A percentile compares a stretch with the other conserved stretches of the same genome.
Evolutionary conservation across 2,888 invertebrate species (phyloP).

Genomic region (Cephus spinipes): DNA sequence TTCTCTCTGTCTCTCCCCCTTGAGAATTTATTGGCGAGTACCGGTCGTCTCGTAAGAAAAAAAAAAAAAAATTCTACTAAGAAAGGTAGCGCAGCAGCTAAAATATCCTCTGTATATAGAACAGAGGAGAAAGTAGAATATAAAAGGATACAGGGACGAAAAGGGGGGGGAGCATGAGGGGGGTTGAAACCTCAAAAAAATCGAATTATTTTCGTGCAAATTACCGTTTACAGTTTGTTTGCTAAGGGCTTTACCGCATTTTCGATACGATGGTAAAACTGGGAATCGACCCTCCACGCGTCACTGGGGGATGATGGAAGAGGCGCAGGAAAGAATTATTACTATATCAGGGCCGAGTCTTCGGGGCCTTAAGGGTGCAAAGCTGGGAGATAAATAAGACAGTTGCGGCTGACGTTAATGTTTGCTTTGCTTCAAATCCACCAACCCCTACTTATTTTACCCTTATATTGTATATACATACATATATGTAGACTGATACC

Average conservation of each 20-base stretch:
- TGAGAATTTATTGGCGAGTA: neutral
- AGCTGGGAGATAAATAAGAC: conserved; percentile 1
- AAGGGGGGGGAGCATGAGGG: no score
- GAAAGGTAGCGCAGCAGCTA: neutral
- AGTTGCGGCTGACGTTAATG: neutral
- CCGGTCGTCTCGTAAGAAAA: neutral
- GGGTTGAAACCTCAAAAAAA: neutral
- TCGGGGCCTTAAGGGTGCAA: neutral
- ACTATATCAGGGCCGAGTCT: neutral
- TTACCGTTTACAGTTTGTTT: neutral
- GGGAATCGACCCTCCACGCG: neutral
- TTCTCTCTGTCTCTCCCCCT: neutral
- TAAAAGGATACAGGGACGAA: neutral
- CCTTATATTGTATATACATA: neutral
- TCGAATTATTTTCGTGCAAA: neutral
- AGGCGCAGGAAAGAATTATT: neutral
- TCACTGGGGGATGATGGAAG: neutral
- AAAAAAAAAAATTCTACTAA: neutral
- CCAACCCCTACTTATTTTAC: neutral
- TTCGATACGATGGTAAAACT: neutral
- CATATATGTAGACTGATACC: neutral
- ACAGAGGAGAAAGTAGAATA: neutral
- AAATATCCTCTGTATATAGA: neutral
- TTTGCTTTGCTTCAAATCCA: conserved; percentile 1
- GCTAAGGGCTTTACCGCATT: neutral